Base-by-base conservation (phyloP, 2,113 vertebrate species). In the Corydoras sp. region DNA sequence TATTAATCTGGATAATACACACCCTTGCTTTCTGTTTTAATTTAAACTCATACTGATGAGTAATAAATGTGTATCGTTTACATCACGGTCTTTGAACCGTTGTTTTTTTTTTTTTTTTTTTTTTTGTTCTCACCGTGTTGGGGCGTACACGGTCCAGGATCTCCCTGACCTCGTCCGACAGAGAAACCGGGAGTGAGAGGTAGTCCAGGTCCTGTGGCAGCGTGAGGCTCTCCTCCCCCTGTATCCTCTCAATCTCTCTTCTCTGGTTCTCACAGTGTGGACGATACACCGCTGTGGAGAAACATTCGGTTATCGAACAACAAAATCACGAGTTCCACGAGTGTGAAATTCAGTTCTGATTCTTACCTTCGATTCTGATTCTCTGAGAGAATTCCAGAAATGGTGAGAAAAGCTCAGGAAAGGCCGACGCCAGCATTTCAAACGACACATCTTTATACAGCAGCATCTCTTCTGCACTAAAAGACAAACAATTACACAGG, bases 121-220 rank as follows among this genome's bases (percentile, higher is more conserved):
- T 24, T 24, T 24, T 24, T 24, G 18, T 24, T 24, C 93, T 93
- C 83, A 98, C 96, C 43, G 94, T 96, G 80, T 81, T 90, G 0
- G 96, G 96, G 48, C 93, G 92, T 70, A 77, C 84, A 2, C 86
- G 76, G 58, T 92, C 83, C 74, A 98, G 82, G 70, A 93, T 90
- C 84, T 98, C 95, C 75, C 95, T 85, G 79, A 92, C 93, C 84
- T 98, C 96, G 5, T 75, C 0, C 0, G 96, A 98, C 15, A 98
- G 85, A 0, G 95, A 95, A 24, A 90, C 86, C 0, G 87, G 88
- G 48, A 96, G 84, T 72, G 90, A 86, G 24, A 94, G 81, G 76
- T 98, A 98, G 83, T 98, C 92, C 0, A 98, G 69, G 76, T 96
- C 91, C 10, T 86, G 76, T 0, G 96, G 93, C 48, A 98, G 86